A percentile compares a stretch with the other conserved stretches of the same genome.
Evolutionary conservation across 2,113 vertebrate species (phyloP).

Genomic region (Lophochroa leadbeateri): DNA sequence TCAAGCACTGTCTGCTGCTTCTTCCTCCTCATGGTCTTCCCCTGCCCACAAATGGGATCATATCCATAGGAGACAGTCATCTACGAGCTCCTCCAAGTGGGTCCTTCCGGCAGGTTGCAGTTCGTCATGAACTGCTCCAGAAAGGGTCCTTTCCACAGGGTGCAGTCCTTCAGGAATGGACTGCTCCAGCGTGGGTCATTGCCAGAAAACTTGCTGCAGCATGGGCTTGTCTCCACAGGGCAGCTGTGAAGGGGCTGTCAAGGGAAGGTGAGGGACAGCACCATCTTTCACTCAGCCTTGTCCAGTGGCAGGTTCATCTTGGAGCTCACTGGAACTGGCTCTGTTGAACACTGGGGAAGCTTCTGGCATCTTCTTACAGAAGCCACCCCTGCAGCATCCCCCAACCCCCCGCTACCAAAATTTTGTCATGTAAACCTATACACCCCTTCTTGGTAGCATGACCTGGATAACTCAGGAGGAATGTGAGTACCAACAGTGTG

Average conservation of each 20-base stretch:
- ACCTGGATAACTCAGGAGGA: background rate
- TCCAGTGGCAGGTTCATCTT: background rate
- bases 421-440: background rate
- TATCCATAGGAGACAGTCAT: background rate
- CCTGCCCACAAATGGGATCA: rapidly evolving
- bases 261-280: background rate
- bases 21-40: rapidly evolving
- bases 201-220: background rate
- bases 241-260: background rate
- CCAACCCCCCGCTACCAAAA: too few relatives aligned
- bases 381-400: background rate
- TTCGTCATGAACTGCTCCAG: background rate
- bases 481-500: background rate
- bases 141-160: rapidly evolving
- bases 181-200: background rate
- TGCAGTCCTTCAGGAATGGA: background rate
- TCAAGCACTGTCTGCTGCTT: rapidly evolving
- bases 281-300: background rate
- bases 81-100: background rate
- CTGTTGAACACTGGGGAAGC: background rate
- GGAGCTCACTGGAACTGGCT: background rate
- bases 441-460: background rate
- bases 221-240: background rate
- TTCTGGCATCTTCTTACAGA: background rate
- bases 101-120: background rate